phyloP scores from a whole-genome alignment of 1,140 invertebrate genomes.

The Zophobas atratus region DNA sequence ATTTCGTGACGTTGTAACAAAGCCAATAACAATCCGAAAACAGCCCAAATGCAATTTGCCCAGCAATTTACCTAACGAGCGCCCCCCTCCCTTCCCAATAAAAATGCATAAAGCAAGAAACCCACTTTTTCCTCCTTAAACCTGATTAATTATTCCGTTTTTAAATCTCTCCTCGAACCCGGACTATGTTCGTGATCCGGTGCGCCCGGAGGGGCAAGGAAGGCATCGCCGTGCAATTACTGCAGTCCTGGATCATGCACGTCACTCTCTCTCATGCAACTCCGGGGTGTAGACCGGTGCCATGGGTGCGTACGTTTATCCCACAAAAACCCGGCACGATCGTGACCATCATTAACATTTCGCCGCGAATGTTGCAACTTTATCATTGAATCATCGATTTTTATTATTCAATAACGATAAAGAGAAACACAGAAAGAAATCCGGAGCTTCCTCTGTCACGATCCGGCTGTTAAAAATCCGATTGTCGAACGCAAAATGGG shows the following conservation, averaged over 20 bases:
- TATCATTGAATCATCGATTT: constrained; percentile 9
- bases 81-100: too few species aligned
- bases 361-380: constrained; percentile 5
- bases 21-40: too few species aligned
- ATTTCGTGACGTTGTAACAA: too few species aligned
- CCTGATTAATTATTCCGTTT: too few species aligned
- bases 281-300: constrained; percentile 47
- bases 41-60: too few species aligned
- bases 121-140: too few species aligned
- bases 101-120: too few species aligned
- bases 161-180: too few species aligned
- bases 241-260: constrained; percentile 44
- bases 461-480: constrained; percentile 17
- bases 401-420: neutral
- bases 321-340: constrained; percentile 10
- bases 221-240: constrained; percentile 44
- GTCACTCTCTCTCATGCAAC: constrained; percentile 46
- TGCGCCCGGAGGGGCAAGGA: constrained; percentile 18
- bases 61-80: too few species aligned
- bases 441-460: constrained; percentile 34
- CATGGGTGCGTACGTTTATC: constrained; percentile 35
- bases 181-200: neutral
- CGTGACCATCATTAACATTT: constrained; percentile 22
- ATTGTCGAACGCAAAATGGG: constrained; percentile 37
- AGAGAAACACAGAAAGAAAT: neutral